Base-by-base conservation (phyloP, 1,140 invertebrate species). In the Parapsyche elsis region DNA sequence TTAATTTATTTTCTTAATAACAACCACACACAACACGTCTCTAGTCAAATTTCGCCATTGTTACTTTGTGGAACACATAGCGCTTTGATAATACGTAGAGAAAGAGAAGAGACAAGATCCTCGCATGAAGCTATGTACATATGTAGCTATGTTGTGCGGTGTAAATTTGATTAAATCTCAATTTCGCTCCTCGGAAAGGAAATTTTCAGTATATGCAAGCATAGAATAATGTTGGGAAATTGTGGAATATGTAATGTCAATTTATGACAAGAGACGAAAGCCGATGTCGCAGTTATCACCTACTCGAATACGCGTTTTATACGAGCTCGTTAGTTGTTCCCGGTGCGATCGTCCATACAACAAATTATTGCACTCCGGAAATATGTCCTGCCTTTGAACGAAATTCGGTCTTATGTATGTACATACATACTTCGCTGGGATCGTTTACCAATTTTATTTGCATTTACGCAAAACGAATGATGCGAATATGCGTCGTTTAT, bases 161-260 rank as follows among this genome's bases (percentile, higher is more conserved):
- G 71, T 49, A 46, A 73, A 73, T 73, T 73, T 73, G 71, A 73
- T 73, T 73, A 73, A 73, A 73, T 73, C 71, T 73, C 71, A 73
- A 45, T 73, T 49, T n/a, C 30, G 24, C 61, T 67, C 24, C 61
- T 71, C 67, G 67, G 26, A 71, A 71, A 10, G 49, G 16, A 53
- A 14, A 53, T 53, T 16, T 16, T 53, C 53, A 21, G 19, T 57
- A 21, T 12, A 10, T 53, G 49, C 16, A 53, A 2, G 16, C 12
- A 53, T 53, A 53, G 10, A 1, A 53, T 53, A 53, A 14, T 24
- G 45, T 49, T 46, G 14, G 5, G 44, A 73, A 73, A 73, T 46
- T 73, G 71, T 16, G 38, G 16, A 46, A 38, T 46, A n/a, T n/a
- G n/a, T n/a, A 73, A 38, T 73, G 71, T 46, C 24, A 73, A 73